Conservation (phyloP, 2,113 vertebrate genomes). For the Chitala chitala region DNA sequence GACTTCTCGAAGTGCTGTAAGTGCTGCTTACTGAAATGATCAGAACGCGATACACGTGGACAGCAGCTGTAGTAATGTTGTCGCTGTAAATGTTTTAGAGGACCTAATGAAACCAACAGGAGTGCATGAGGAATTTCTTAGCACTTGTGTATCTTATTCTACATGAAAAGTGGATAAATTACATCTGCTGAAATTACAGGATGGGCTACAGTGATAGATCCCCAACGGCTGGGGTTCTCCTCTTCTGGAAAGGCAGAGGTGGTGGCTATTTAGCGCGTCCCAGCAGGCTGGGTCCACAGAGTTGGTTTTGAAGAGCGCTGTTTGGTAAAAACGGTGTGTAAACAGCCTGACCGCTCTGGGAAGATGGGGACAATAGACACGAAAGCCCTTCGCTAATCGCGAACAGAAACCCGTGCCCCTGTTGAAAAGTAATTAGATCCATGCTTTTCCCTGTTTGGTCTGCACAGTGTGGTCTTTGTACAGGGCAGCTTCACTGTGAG, state of each 20-base stretch:
- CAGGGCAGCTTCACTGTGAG: constrained; percentile 23
- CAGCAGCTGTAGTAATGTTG: background rate
- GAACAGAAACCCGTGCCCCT: constrained; percentile 29
- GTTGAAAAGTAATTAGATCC: constrained; percentile 43
- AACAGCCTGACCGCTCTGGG: constrained; percentile 41
- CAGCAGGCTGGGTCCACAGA: background rate
- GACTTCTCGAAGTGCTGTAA: background rate
- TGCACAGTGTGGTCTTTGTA: constrained; percentile 41
- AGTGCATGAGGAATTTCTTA: background rate
- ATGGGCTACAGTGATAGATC: background rate
- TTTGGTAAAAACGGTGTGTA: constrained; percentile 39
- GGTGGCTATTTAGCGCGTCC: constrained; percentile 10
- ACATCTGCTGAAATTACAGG: background rate
- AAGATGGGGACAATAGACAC: constrained; percentile 36
- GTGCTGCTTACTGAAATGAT: background rate
- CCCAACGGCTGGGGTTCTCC: background rate
- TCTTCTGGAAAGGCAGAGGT: background rate
- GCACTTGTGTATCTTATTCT: background rate
- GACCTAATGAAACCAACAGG: background rate
- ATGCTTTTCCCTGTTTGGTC: constrained; percentile 24
- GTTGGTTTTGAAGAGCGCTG: constrained; percentile 24
- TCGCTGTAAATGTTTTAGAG: background rate
- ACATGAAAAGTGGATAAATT: background rate
- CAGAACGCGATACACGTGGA: background rate
- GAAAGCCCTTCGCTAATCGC: constrained; percentile 39